A percentile compares a stretch with the other conserved stretches of the same genome.
These are phyloP conservation scores for Xestia sexstrigata DNA, from an alignment of 2,888 invertebrate genomes.

Conservation along the genomic window DNA sequence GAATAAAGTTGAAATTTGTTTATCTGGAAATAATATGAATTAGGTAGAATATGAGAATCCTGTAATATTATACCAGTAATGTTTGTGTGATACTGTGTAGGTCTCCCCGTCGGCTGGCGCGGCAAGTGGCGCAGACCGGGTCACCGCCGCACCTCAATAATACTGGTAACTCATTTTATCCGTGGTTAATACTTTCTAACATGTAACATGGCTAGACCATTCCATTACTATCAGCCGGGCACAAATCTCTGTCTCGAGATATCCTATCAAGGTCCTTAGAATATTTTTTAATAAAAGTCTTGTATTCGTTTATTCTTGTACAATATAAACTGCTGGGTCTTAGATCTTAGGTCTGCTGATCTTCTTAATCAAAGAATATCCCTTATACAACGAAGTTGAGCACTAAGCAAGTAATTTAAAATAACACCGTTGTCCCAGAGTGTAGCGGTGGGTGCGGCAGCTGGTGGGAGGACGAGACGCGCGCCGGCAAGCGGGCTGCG, in stretches of 20 bases:
- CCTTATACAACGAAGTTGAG: neutral
- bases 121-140: constrained; percentile 84
- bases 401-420: neutral
- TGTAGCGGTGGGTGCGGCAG: constrained; percentile 54
- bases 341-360: too few species aligned
- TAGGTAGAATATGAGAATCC: neutral
- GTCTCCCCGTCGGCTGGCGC: constrained; percentile 83
- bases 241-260: neutral
- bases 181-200: neutral
- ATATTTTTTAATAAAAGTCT: neutral
- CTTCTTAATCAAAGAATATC: too few species aligned
- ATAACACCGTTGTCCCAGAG: neutral
- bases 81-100: constrained; percentile 54
- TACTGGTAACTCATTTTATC: constrained; percentile 28
- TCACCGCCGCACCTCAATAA: constrained; percentile 76
- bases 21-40: neutral
- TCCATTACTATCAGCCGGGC: neutral
- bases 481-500: constrained; percentile 82
- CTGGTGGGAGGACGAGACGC: constrained; percentile 75
- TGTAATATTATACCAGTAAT: neutral
- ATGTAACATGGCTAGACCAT: neutral
- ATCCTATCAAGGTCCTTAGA: neutral
- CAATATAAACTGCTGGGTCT: neutral
- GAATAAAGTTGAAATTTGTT: neutral
- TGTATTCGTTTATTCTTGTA: neutral